A percentile compares a stretch with the other conserved stretches of the same genome.
These are phyloP conservation scores for Haliaeetus leucogaster DNA, from an alignment of 2,113 vertebrate genomes.

Conservation along the genomic window DNA sequence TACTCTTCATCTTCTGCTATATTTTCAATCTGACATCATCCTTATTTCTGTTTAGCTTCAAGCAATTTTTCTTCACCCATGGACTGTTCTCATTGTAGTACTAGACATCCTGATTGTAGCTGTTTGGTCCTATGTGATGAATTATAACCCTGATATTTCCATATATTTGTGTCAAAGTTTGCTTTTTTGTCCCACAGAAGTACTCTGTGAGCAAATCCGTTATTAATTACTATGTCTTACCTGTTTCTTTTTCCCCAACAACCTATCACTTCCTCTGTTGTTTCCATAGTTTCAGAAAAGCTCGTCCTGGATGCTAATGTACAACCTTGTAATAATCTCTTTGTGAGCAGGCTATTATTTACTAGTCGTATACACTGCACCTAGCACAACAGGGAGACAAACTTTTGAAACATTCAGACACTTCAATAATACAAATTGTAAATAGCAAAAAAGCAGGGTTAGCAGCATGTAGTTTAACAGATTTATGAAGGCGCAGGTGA, in stretches of 20 bases:
- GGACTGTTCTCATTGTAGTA: not conserved
- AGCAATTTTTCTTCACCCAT: not conserved
- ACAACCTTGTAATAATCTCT: not conserved
- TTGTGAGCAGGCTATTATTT: not conserved
- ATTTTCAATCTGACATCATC: not conserved
- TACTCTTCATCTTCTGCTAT: not conserved
- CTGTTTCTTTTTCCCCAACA: not conserved
- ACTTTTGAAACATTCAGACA: not conserved
- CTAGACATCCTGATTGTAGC: not conserved
- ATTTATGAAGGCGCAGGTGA: not conserved
- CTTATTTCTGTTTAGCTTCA: not conserved
- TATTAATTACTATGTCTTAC: not conserved
- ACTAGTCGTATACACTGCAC: not conserved
- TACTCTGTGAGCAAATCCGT: not conserved
- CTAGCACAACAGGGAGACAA: not conserved
- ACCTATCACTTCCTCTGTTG: not conserved
- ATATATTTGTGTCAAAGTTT: not conserved
- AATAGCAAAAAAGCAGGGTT: not conserved
- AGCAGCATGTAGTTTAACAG: not conserved
- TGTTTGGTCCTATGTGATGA: not conserved
- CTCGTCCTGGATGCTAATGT: not conserved
- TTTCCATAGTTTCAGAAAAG: not conserved
- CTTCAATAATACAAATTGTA: not conserved
- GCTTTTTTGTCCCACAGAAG: not conserved
- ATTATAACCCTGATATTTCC: not conserved